Conservation (phyloP, 2,888 invertebrate species). For the Chrysolina haemoptera region DNA sequence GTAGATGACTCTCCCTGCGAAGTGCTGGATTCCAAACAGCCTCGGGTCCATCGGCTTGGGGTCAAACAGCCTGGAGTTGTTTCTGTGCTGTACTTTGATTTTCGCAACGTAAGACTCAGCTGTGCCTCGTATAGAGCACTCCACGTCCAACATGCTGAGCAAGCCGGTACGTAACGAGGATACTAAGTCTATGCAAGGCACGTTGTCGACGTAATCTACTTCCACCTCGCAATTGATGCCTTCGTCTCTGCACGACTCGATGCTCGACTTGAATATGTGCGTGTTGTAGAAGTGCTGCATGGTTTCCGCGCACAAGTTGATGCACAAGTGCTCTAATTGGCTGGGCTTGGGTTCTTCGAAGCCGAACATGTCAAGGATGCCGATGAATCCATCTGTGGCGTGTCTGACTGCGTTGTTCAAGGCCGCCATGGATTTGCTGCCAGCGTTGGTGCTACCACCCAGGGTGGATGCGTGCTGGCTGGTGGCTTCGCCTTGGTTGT, state of each 20-base stretch:
- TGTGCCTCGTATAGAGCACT: slow-evolving; percentile 87
- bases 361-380: slow-evolving; percentile 97
- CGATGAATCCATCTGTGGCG: slow-evolving; percentile 95
- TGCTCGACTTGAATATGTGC: slow-evolving; percentile 94
- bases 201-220: slow-evolving; percentile 95
- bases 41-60: slow-evolving; percentile 85
- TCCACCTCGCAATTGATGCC: slow-evolving; percentile 91
- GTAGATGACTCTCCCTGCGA: slow-evolving; percentile 88
- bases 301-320: slow-evolving; percentile 95
- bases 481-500: slow-evolving; percentile 87
- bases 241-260: slow-evolving; percentile 94
- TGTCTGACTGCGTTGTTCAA: slow-evolving; percentile 93
- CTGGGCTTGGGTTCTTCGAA: slow-evolving; percentile 94
- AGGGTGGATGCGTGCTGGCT: slow-evolving; percentile 90
- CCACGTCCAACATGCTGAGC: slow-evolving; percentile 92
- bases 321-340: slow-evolving; percentile 93
- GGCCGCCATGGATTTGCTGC: slow-evolving; percentile 92
- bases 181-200: slow-evolving; percentile 95
- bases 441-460: slow-evolving; percentile 78
- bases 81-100: slow-evolving; percentile 84
- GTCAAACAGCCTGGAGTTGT: slow-evolving; percentile 86
- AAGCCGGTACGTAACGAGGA: slow-evolving; percentile 93
- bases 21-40: slow-evolving; percentile 92
- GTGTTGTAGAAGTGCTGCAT: slow-evolving; percentile 99
- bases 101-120: slow-evolving; percentile 87